These are phyloP conservation scores for Balearica regulorum DNA, from an alignment of 2,797 vertebrate genomes.

Conservation along the genomic window DNA sequence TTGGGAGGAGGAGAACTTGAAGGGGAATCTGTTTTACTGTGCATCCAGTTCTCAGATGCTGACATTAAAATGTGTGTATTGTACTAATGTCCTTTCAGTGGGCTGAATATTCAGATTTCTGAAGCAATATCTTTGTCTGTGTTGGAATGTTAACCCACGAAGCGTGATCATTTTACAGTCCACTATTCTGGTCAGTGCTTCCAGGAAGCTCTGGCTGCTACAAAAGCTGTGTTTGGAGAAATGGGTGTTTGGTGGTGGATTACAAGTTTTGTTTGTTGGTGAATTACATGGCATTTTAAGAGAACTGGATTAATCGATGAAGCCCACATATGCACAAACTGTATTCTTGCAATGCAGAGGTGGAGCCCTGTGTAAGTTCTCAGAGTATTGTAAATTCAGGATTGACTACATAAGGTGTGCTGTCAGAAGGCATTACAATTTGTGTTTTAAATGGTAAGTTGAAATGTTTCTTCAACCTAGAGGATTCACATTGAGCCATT, in stretches of 20 bases:
- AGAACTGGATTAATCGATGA: background rate
- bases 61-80: background rate
- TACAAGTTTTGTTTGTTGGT: background rate
- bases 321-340: background rate
- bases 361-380: background rate
- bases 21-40: background rate
- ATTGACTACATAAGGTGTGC: background rate
- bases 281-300: background rate
- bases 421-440: background rate
- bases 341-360: background rate
- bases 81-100: background rate
- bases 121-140: background rate
- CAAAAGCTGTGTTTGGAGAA: background rate
- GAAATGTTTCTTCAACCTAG: conserved; percentile 49
- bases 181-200: background rate
- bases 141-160: background rate
- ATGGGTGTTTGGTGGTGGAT: background rate
- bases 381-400: background rate
- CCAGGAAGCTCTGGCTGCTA: background rate
- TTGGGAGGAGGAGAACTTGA: background rate
- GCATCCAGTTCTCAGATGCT: background rate
- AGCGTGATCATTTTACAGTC: background rate
- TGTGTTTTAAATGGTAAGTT: conserved; percentile 38
- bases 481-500: conserved; percentile 31
- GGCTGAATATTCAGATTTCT: background rate